phyloP scores from a whole-genome alignment of 2,797 vertebrate species.

The Acanthiza pusilla region DNA sequence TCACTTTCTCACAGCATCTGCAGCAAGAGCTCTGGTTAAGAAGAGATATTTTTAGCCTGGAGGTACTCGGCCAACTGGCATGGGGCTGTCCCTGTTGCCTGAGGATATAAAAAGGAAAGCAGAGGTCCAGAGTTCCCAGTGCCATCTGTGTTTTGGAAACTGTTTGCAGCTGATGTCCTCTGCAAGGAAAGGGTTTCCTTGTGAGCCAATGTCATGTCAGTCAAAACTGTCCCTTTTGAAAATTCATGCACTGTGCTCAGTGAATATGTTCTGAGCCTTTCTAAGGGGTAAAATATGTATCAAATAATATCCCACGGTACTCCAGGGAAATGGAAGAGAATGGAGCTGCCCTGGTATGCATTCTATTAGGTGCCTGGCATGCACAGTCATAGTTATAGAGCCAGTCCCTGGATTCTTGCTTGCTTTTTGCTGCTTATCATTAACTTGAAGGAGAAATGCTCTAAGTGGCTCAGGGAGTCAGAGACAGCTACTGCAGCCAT shows the following conservation, averaged over 20 bases:
- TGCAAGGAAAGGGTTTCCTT: neutral
- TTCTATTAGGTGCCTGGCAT: neutral
- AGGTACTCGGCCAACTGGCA: neutral
- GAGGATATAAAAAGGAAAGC: neutral
- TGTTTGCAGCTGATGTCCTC: neutral
- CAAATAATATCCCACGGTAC: neutral
- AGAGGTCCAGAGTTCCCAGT: neutral
- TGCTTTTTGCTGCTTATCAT: conserved; percentile 12
- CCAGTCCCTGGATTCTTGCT: neutral
- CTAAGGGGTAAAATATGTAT: neutral
- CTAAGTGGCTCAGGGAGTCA: neutral
- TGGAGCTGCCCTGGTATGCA: neutral
- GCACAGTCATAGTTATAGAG: neutral
- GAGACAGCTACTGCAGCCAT: neutral
- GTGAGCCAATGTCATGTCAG: neutral
- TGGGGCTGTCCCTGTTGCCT: neutral
- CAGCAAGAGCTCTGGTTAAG: neutral
- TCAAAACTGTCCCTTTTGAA: neutral
- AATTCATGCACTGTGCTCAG: neutral
- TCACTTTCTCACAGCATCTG: neutral
- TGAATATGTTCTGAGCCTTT: neutral
- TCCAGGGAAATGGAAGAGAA: neutral
- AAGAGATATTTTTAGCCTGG: conserved; percentile 7
- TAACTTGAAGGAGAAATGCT: neutral
- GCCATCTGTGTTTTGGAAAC: neutral